Percentiles rank a stretch among this genome's conserved stretches.
Evolutionary conservation across 2,888 invertebrate species (phyloP).

Genomic region (Mallateleia sp.): DNA sequence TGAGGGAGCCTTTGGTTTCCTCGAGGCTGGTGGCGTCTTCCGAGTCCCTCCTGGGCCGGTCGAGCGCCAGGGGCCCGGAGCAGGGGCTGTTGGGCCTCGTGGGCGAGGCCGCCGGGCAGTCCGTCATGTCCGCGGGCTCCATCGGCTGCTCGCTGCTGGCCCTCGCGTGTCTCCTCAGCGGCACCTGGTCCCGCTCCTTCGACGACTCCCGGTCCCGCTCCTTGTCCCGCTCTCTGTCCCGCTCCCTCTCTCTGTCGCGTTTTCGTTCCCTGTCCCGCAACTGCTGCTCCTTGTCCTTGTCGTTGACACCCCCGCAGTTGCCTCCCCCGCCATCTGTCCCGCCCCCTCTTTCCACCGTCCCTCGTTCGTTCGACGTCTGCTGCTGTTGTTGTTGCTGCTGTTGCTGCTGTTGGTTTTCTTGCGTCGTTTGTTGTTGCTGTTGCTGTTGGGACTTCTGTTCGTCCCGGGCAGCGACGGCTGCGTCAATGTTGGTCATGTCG

Average conservation of each 20-base stretch:
- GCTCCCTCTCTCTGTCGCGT: conserved; percentile 77
- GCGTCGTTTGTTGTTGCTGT: conserved; percentile 91
- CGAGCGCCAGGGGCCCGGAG: conserved; percentile 88
- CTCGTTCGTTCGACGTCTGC: conserved; percentile 80
- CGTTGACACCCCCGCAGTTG: conserved; percentile 80
- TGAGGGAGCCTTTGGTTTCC: conserved; percentile 88
- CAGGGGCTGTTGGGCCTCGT: conserved; percentile 88
- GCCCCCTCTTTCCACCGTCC: conserved; percentile 70
- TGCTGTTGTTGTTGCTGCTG: no score
- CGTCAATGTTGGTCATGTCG: conserved; percentile 96
- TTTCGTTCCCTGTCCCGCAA: conserved; percentile 79
- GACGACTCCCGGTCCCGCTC: conserved; percentile 78
- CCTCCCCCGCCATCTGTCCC: conserved; percentile 42
- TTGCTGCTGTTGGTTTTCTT: conserved; percentile 89
- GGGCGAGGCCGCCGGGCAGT: conserved; percentile 82
- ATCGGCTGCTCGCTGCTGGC: conserved; percentile 84
- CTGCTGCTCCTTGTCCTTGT: conserved; percentile 82
- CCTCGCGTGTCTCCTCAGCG: conserved; percentile 80
- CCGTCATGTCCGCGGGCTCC: conserved; percentile 86
- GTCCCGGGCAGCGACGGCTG: conserved; percentile 90
- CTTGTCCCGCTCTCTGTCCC: conserved; percentile 72
- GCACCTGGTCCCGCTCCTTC: conserved; percentile 80
- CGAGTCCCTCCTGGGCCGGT: conserved; percentile 87
- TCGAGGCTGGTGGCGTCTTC: conserved; percentile 88
- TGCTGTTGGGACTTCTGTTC: conserved; percentile 90